Evolutionary conservation across 1,140 invertebrate genomes (phyloP), one percentile per base, ranked within the genome.

Genomic region (Ooceraea biroi): DNA sequence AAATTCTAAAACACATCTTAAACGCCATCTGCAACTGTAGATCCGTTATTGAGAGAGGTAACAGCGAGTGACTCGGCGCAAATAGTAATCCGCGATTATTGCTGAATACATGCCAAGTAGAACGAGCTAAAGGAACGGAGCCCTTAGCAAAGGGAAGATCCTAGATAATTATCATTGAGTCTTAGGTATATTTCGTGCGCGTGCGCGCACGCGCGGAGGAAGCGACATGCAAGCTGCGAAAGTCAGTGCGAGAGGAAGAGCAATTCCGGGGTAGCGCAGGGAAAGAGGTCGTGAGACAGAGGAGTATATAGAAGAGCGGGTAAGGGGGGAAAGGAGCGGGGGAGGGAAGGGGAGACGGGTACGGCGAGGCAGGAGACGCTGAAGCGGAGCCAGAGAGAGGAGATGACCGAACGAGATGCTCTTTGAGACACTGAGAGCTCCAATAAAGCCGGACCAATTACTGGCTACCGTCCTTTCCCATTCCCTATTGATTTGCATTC

Each of bases 401-500:
- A 94, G 93, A 94, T 94, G 93, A 94, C 94, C 93, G 87, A 94
- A 94, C 93, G 93, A 94, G 93, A 94, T 94, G 93, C 91, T 94
- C 94, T 94, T 94, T 94, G 93, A 94, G 93, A 94, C 93, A 94
- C 91, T 93, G 91, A 94, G 94, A 94, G 91, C 90, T 94, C 92
- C 93, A 94, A 94, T 94, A 94, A 94, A 94, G 93, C 92, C 89
- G 92, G 93, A 94, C 92, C 93, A 94, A 94, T 94, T 94, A 94
- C 93, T 92, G 91, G 85, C 91, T 91, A 90, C 90, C 92, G 91
- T 92, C 93, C 93, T 92, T 94, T 92, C 92, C 92, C 92, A 92
- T 94, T 93, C 92, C 92, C 92, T 94, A 94, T 94, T 94, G 94
- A 94, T 94, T 94, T 94, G 93, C 93, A 94, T 94, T 94, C 93